Evolutionary conservation across 1,140 invertebrate species (phyloP).

Genomic region (Heterodera schachtii): DNA sequence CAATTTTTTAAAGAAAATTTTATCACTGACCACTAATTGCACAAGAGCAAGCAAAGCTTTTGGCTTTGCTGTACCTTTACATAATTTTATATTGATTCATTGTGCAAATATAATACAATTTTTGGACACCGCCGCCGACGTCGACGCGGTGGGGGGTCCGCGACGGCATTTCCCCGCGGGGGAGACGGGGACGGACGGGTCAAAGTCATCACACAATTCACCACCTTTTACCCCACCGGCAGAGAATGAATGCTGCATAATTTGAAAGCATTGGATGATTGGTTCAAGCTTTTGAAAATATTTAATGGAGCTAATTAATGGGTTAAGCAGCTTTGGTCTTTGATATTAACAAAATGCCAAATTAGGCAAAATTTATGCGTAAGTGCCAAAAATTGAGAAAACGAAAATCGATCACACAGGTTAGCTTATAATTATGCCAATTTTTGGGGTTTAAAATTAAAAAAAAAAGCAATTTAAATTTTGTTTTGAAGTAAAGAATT

Average conservation of each 20-base stretch:
- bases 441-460: too few relatives aligned
- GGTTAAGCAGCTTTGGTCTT: too few relatives aligned
- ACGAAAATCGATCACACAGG: too few relatives aligned
- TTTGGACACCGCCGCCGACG: background rate
- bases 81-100: conserved; percentile 29
- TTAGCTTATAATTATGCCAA: too few relatives aligned
- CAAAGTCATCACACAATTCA: background rate
- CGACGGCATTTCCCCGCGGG: background rate
- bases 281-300: too few relatives aligned
- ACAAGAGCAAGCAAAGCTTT: background rate
- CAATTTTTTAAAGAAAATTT: background rate
- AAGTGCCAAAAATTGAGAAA: too few relatives aligned
- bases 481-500: background rate
- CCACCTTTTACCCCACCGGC: background rate
- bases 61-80: background rate
- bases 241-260: background rate
- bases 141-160: background rate
- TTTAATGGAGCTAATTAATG: too few relatives aligned
- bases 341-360: too few relatives aligned
- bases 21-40: too few relatives aligned
- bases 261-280: background rate
- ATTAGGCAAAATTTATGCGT: too few relatives aligned
- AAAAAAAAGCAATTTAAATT: too few relatives aligned
- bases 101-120: conserved; percentile 17
- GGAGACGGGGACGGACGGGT: background rate